These are phyloP conservation scores for Leptodactylus fallax DNA, from an alignment of 2,797 vertebrate genomes.

Conservation along the genomic window DNA sequence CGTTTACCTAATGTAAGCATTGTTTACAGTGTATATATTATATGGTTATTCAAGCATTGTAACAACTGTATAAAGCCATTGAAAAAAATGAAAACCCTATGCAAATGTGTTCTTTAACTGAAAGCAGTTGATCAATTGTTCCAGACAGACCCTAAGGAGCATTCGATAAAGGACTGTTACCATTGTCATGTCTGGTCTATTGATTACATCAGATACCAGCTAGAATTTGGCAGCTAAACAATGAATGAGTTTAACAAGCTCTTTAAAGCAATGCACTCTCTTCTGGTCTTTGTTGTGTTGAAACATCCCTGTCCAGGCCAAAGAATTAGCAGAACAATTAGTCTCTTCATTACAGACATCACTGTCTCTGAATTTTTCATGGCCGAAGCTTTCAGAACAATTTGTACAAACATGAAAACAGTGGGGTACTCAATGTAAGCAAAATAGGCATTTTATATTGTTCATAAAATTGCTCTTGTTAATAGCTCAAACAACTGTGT, in stretches of 20 bases:
- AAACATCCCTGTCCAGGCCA: slow-evolving; percentile 57
- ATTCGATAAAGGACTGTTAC: slow-evolving; percentile 51
- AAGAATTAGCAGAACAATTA: slow-evolving; percentile 64
- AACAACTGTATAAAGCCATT: not conserved
- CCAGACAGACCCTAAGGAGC: slow-evolving; percentile 59
- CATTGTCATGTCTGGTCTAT: slow-evolving; percentile 61
- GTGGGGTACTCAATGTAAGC: slow-evolving; percentile 43
- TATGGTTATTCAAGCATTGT: not conserved
- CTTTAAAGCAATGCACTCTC: slow-evolving; percentile 51
- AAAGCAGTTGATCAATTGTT: slow-evolving; percentile 63
- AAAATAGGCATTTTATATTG: slow-evolving; percentile 42
- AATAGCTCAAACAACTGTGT: not conserved
- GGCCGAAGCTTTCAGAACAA: slow-evolving; percentile 47
- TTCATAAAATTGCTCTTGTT: not conserved
- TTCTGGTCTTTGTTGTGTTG: slow-evolving; percentile 58
- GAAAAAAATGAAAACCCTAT: slow-evolving; percentile 61
- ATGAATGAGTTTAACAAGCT: slow-evolving; percentile 59
- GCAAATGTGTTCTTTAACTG: slow-evolving; percentile 65
- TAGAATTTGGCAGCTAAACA: slow-evolving; percentile 61
- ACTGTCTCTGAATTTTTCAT: slow-evolving; percentile 59
- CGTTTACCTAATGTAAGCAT: not conserved
- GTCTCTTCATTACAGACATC: slow-evolving; percentile 62
- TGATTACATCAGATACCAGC: slow-evolving; percentile 62
- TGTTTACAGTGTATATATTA: not conserved
- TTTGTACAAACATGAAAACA: slow-evolving; percentile 57